These are phyloP conservation scores for Plusia festucae DNA, from an alignment of 2,888 invertebrate genomes.

Conservation along the genomic window DNA sequence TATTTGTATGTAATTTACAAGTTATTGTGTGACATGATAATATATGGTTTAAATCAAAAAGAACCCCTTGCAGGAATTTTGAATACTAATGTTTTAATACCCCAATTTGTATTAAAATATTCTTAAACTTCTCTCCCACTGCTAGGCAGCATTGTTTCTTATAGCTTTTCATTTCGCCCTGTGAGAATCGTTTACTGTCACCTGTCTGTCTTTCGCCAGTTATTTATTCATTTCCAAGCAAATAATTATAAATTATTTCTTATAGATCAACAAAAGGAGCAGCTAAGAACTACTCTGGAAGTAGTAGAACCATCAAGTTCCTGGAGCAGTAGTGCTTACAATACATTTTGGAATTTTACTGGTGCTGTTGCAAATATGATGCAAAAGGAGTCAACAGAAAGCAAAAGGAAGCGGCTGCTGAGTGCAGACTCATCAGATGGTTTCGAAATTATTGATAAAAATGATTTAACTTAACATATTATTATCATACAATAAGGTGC, in stretches of 20 bases:
- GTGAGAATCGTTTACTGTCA: too few relatives aligned
- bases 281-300: constrained; percentile 75
- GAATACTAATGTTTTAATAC: background rate
- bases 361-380: constrained; percentile 79
- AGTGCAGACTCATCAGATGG: constrained; percentile 85
- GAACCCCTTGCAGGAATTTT: background rate
- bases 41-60: too few relatives aligned
- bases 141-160: background rate
- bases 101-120: background rate
- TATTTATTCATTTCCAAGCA: background rate
- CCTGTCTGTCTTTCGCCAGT: background rate
- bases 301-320: constrained; percentile 70
- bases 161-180: background rate
- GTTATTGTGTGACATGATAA: too few relatives aligned
- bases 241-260: constrained; percentile 38
- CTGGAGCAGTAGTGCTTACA: constrained; percentile 81
- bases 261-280: constrained; percentile 77
- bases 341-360: constrained; percentile 77
- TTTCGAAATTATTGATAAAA: constrained; percentile 86
- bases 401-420: constrained; percentile 74
- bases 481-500: constrained; percentile 16
- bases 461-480: constrained; percentile 73
- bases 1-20: too few relatives aligned
- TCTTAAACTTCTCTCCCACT: background rate
- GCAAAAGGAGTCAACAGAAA: constrained; percentile 68